These are phyloP conservation scores for Ennomos quercinarius DNA, from an alignment of 2,888 invertebrate genomes.

Conservation along the genomic window DNA sequence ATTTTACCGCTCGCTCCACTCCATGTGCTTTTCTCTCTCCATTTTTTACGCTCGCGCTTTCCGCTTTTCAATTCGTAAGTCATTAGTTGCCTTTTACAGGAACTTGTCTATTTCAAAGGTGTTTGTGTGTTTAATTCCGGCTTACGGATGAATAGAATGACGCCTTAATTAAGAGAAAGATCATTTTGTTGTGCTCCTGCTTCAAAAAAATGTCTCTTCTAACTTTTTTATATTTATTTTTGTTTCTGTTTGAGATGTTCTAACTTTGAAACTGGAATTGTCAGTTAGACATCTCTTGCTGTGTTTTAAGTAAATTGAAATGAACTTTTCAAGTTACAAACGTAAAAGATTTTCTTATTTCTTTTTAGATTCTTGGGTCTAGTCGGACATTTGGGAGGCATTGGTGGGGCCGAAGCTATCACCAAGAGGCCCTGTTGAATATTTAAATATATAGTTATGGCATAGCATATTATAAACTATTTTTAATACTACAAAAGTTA, in stretches of 20 bases:
- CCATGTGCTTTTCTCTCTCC: constrained; percentile 35
- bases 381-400: no score
- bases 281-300: constrained; percentile 8
- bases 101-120: constrained; percentile 11
- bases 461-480: no score
- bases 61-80: constrained; percentile 21
- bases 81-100: constrained; percentile 31
- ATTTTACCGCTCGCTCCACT: constrained; percentile 38
- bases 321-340: no score
- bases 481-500: no score
- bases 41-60: constrained; percentile 19
- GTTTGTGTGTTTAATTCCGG: constrained; percentile 12
- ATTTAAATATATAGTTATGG: no score
- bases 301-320: neutral
- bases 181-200: constrained; percentile 11
- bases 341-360: no score
- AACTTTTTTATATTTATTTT: constrained; percentile 2
- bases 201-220: constrained; percentile 14
- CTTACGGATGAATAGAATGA: constrained; percentile 12
- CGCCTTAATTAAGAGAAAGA: constrained; percentile 22
- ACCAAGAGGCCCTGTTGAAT: no score
- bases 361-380: no score
- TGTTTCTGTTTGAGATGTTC: constrained; percentile 9
- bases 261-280: constrained; percentile 1
- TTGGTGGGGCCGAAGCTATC: no score